Percentiles rank a stretch among this genome's conserved stretches.
Evolutionary conservation across 2,113 vertebrate genomes (phyloP).

Genomic region (Vombatus ursinus): DNA sequence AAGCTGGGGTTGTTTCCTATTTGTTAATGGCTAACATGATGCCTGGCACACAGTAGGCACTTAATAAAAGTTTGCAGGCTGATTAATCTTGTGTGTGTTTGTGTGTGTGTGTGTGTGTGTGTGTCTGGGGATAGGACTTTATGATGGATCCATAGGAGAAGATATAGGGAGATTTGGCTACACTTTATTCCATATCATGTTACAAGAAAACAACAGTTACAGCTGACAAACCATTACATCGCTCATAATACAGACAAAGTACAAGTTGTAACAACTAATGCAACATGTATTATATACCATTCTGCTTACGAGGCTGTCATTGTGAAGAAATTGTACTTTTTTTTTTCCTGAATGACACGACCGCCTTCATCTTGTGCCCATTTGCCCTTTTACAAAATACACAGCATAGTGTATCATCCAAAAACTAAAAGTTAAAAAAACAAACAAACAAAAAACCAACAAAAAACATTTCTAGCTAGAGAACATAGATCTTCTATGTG

Average conservation of each 20-base stretch:
- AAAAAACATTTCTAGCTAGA: constrained; percentile 79
- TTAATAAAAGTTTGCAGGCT: background rate
- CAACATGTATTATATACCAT: constrained; percentile 89
- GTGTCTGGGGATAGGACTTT: background rate
- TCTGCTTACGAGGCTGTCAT: constrained; percentile 86
- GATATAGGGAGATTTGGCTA: constrained; percentile 81
- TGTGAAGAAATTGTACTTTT: constrained; percentile 76
- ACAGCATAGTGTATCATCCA: constrained; percentile 89
- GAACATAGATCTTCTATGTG: constrained; percentile 84
- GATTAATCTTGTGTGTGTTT: background rate
- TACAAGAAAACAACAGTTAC: constrained; percentile 96
- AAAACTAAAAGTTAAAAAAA: constrained; percentile 67
- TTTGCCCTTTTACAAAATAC: constrained; percentile 84
- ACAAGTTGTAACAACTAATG: constrained; percentile 94
- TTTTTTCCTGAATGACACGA: constrained; percentile 82
- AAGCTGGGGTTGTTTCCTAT: background rate
- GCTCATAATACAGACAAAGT: constrained; percentile 96
- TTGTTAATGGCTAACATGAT: background rate
- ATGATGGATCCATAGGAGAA: constrained; percentile 41
- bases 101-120: too few species aligned
- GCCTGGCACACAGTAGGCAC: background rate
- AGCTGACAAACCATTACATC: constrained; percentile 95
- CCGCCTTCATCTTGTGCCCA: constrained; percentile 84
- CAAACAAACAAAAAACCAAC: rapidly evolving
- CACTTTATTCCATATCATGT: constrained; percentile 95